phyloP scores from a whole-genome alignment of 2,797 vertebrate genomes.

The Prionace glauca region DNA sequence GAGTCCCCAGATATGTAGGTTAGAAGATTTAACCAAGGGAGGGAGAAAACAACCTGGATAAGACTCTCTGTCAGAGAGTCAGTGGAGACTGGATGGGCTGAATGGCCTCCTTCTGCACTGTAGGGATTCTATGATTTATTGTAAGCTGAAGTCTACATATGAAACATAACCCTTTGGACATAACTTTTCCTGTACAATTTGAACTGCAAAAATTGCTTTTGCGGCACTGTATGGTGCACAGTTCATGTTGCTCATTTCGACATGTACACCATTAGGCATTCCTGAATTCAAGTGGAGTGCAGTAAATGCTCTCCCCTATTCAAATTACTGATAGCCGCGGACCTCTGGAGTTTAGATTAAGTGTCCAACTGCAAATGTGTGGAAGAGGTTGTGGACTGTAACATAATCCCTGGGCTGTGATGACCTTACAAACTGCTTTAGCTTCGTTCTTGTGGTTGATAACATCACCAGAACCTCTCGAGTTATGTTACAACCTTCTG shows the following conservation, averaged over 20 bases:
- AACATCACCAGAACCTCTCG: neutral
- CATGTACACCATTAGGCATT: neutral
- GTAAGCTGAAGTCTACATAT: neutral
- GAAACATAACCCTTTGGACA: neutral
- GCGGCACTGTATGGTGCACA: neutral
- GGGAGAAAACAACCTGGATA: too few relatives aligned
- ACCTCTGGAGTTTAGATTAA: neutral
- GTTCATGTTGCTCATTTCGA: neutral
- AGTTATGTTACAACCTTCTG: neutral
- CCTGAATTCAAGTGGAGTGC: neutral
- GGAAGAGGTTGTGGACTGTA: neutral
- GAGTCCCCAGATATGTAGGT: too few relatives aligned
- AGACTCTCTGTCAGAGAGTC: too few relatives aligned
- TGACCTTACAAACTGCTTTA: constrained; percentile 19
- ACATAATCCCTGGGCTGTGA: neutral
- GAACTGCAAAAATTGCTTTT: neutral
- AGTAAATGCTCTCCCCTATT: neutral
- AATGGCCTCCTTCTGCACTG: too few relatives aligned
- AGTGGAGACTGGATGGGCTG: too few relatives aligned
- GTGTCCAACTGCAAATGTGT: neutral
- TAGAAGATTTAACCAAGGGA: too few relatives aligned
- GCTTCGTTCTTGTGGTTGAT: neutral
- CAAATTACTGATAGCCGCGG: neutral
- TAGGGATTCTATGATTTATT: too few relatives aligned
- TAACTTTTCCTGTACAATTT: neutral